These are phyloP conservation scores for Lathamus discolor DNA, from an alignment of 2,113 vertebrate genomes.

Conservation along the genomic window DNA sequence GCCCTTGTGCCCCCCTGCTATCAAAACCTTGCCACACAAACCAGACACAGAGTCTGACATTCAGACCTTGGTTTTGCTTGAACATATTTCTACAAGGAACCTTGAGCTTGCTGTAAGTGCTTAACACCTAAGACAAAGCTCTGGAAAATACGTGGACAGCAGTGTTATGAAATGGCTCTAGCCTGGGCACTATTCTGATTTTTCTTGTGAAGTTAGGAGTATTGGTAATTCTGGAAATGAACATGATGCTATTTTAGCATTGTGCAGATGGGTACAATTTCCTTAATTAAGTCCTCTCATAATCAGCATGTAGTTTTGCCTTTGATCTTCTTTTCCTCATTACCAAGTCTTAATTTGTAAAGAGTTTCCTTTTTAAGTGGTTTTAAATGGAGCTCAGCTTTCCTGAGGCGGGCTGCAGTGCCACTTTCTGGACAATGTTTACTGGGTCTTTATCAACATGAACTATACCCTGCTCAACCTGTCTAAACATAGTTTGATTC, in stretches of 20 bases:
- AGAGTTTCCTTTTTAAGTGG: slow-evolving; percentile 38
- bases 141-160: not conserved
- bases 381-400: slow-evolving; percentile 37
- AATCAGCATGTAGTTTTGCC: not conserved
- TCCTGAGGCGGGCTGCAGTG: not conserved
- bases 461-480: not conserved
- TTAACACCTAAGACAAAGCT: not conserved
- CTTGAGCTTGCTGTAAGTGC: not conserved
- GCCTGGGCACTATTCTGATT: not conserved
- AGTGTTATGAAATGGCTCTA: not conserved
- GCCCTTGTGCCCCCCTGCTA: not conserved
- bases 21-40: not conserved
- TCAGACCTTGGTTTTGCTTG: not conserved
- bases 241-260: not conserved
- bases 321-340: slow-evolving; percentile 23
- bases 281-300: slow-evolving; percentile 12
- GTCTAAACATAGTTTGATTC: not conserved
- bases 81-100: not conserved
- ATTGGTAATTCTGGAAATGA: slow-evolving; percentile 1
- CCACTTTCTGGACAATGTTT: not conserved
- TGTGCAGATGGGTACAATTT: slow-evolving; percentile 22
- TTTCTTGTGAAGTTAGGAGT: not conserved
- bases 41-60: not conserved
- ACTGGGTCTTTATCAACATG: not conserved
- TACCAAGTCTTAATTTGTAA: slow-evolving; percentile 32